These are phyloP conservation scores for Asteroscopus sphinx DNA, from an alignment of 2,888 invertebrate species.

Conservation along the genomic window DNA sequence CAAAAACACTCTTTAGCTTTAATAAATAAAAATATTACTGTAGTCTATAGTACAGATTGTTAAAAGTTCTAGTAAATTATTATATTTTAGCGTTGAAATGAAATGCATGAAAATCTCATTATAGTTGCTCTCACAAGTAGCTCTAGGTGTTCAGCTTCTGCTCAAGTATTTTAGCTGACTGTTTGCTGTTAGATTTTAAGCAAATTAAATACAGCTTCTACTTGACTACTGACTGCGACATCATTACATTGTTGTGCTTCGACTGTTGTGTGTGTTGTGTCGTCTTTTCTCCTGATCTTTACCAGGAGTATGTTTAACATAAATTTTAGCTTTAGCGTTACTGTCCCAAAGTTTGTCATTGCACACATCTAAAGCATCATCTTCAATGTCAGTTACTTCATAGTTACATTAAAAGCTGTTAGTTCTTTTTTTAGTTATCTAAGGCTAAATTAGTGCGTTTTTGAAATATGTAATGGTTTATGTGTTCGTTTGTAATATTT, in stretches of 20 bases:
- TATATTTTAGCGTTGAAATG: background rate
- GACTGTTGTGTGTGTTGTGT: slow-evolving; percentile 44
- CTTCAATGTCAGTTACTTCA: slow-evolving; percentile 37
- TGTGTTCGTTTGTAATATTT: slow-evolving; percentile 9
- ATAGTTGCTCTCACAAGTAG: background rate
- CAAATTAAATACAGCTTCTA: slow-evolving; percentile 36
- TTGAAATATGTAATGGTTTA: slow-evolving; percentile 9
- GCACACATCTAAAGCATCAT: slow-evolving; percentile 68
- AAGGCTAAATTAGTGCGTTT: slow-evolving; percentile 25
- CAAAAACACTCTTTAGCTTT: no score
- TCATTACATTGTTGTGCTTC: slow-evolving; percentile 48
- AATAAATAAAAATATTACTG: no score
- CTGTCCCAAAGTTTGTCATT: slow-evolving; percentile 71
- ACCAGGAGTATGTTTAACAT: slow-evolving; percentile 23
- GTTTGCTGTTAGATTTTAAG: slow-evolving; percentile 16
- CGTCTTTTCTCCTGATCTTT: slow-evolving; percentile 30
- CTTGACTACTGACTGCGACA: slow-evolving; percentile 17
- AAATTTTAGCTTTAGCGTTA: slow-evolving; percentile 62
- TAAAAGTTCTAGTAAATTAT: slow-evolving; percentile 12
- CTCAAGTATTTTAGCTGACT: slow-evolving; percentile 2
- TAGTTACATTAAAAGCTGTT: slow-evolving; percentile 66
- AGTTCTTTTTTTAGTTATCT: slow-evolving; percentile 4
- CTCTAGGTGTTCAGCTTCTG: slow-evolving; percentile 4
- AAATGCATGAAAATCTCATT: background rate
- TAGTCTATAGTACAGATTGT: no score